A percentile compares a stretch with the other conserved stretches of the same genome.
These are phyloP conservation scores for Aspidiotus destructor DNA, from an alignment of 2,888 invertebrate genomes.

Conservation along the genomic window DNA sequence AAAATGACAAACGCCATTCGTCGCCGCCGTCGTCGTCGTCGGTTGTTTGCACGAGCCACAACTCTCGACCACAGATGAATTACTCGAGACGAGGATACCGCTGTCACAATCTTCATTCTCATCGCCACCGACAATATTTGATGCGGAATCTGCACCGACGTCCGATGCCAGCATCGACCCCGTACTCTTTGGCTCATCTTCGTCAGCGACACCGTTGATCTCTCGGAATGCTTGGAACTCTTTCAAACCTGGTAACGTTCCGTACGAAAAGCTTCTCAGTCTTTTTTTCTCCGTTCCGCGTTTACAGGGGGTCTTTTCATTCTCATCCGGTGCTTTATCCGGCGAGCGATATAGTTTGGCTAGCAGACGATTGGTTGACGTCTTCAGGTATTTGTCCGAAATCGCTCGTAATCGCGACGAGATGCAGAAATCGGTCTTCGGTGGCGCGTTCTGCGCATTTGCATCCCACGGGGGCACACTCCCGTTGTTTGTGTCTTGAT, in stretches of 20 bases:
- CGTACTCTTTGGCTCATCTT: slow-evolving; percentile 39
- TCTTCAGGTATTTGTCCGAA: slow-evolving; percentile 62
- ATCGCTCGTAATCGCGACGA: slow-evolving; percentile 61
- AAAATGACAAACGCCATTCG: slow-evolving; percentile 44
- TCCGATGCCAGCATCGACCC: slow-evolving; percentile 6
- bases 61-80: slow-evolving; percentile 49
- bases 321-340: slow-evolving; percentile 39
- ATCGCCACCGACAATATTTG: slow-evolving; percentile 18
- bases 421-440: slow-evolving; percentile 44
- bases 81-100: slow-evolving; percentile 51
- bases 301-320: slow-evolving; percentile 45
- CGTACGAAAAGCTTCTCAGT: slow-evolving; percentile 60
- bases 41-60: not conserved
- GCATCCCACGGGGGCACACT: not conserved
- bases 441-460: not conserved
- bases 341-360: slow-evolving; percentile 54
- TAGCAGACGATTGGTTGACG: slow-evolving; percentile 57
- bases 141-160: slow-evolving; percentile 16
- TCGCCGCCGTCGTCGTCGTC: not conserved
- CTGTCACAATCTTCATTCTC: slow-evolving; percentile 54
- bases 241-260: slow-evolving; percentile 60
- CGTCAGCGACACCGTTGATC: slow-evolving; percentile 10
- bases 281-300: slow-evolving; percentile 34
- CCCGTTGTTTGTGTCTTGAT: not conserved
- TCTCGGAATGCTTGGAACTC: slow-evolving; percentile 48